Evolutionary conservation across 1,140 invertebrate genomes (phyloP).

Genomic region (Drosophila nigrodunni): DNA sequence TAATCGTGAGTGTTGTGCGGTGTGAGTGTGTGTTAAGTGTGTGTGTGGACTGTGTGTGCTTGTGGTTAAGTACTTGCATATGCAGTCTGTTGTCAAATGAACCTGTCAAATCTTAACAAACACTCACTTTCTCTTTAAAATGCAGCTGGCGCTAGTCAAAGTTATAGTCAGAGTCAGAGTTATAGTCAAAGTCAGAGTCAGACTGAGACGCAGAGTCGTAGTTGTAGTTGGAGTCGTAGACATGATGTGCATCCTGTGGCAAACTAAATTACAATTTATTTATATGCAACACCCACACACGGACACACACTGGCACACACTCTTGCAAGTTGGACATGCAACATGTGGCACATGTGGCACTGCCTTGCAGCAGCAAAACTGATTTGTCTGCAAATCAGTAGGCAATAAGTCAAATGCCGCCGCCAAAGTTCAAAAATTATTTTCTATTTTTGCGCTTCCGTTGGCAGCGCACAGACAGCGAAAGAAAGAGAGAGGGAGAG

Average conservation of each 20-base stretch:
- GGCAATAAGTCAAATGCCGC: constrained; percentile 79
- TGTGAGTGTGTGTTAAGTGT: constrained; percentile 3
- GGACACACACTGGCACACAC: no score
- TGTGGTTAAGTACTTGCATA: constrained; percentile 38
- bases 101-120: constrained; percentile 78
- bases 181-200: not conserved
- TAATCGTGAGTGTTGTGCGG: constrained; percentile 20
- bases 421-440: constrained; percentile 74
- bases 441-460: constrained; percentile 80
- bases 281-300: constrained; percentile 75
- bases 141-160: constrained; percentile 66
- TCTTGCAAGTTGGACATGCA: constrained; percentile 10
- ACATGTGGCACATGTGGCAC: constrained; percentile 39
- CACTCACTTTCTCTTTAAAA: constrained; percentile 74
- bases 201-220: not conserved
- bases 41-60: constrained; percentile 5
- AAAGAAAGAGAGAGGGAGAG: not conserved
- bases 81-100: constrained; percentile 64
- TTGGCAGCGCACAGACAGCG: constrained; percentile 25
- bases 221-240: not conserved
- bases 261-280: constrained; percentile 80
- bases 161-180: not conserved
- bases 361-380: constrained; percentile 49
- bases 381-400: constrained; percentile 79
- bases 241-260: constrained; percentile 65